Base-by-base conservation (phyloP, 2,888 invertebrate genomes). In the Ophion costatus region DNA sequence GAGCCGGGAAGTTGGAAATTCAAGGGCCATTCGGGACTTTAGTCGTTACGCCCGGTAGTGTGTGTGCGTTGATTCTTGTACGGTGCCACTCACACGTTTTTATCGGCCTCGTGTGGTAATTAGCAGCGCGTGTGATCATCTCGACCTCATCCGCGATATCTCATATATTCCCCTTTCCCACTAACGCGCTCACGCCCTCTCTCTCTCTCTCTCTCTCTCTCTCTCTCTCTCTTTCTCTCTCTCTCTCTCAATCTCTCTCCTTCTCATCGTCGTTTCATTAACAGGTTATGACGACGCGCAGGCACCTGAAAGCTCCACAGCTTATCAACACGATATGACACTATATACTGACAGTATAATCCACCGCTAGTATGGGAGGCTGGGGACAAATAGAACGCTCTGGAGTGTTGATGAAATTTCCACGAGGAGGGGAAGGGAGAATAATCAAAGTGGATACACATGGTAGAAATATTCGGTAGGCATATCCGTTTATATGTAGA, bases 281-380 rank as follows among this genome's bases (percentile, higher is more conserved):
- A 14, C 61, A 63, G 33, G 45, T 38, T 51, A 61, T 61, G 51
- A 56, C 51, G 70, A 66, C 11, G 63, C 64, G 56, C 17, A 51
- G 2, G 45, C 63, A 33, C n/a, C 69, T 38, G 17, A 20, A 76
- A 77, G 61, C 67, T 45, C 24, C 69, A 64, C 78, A 76, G 76
- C 84, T 76, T 75, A 75, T 84, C 71, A 84, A 82, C 79, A 69
- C 66, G 82, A 63, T 84, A 79, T 71, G 81, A 79, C 79, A 79
- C 71, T 76, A 51, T 51, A 66, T 56, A 56, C 71, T 42, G 79
- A 71, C 66, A 64, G 70, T 61, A 22, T 20, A 79, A 84, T 84
- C 75, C 67, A 56, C 56, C 51, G 42, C 70, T n/a, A 38, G 42
- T 42, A 45, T 33, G 17, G 17, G 20, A 57, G 42, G 70, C 17